A percentile compares a stretch with the other conserved stretches of the same genome.
These are phyloP conservation scores for Aurelia sp. DNA, from an alignment of 30 jellyfish, hydroid and myxozoan genomes.

Conservation along the genomic window DNA sequence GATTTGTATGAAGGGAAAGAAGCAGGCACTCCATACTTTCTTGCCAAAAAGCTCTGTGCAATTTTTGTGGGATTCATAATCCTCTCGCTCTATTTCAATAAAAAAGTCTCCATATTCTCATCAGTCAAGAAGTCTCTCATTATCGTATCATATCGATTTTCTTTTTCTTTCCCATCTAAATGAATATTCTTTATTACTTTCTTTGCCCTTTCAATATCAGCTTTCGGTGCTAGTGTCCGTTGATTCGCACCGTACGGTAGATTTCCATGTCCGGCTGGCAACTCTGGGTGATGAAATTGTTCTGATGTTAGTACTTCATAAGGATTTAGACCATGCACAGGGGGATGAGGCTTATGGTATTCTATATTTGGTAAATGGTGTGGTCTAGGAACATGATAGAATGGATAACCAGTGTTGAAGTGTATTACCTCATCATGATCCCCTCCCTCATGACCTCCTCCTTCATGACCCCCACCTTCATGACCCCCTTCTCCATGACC, in stretches of 20 bases:
- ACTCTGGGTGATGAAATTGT: constrained; percentile 45
- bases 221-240: constrained; percentile 16
- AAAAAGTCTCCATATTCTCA: constrained; percentile 23
- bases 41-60: too few relatives aligned
- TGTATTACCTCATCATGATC: constrained; percentile 53
- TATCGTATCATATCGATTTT: neutral
- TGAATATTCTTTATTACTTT: too few relatives aligned
- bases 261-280: constrained; percentile 75
- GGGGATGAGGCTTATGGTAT: constrained; percentile 74
- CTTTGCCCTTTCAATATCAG: too few relatives aligned
- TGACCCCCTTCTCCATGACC: constrained; percentile 24
- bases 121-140: constrained; percentile 29
- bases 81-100: neutral
- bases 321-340: constrained; percentile 78
- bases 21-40: too few relatives aligned
- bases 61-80: too few relatives aligned
- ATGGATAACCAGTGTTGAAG: constrained; percentile 72
- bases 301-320: constrained; percentile 79
- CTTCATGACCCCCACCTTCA: constrained; percentile 27
- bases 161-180: too few relatives aligned
- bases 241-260: constrained; percentile 54
- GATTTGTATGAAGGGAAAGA: too few relatives aligned
- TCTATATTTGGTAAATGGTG: constrained; percentile 60
- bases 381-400: constrained; percentile 67
- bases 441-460: constrained; percentile 3